Percentiles rank a stretch among this genome's conserved stretches.
These are phyloP conservation scores for Tupiocoris notatus DNA, from an alignment of 2,888 invertebrate species.

Conservation along the genomic window DNA sequence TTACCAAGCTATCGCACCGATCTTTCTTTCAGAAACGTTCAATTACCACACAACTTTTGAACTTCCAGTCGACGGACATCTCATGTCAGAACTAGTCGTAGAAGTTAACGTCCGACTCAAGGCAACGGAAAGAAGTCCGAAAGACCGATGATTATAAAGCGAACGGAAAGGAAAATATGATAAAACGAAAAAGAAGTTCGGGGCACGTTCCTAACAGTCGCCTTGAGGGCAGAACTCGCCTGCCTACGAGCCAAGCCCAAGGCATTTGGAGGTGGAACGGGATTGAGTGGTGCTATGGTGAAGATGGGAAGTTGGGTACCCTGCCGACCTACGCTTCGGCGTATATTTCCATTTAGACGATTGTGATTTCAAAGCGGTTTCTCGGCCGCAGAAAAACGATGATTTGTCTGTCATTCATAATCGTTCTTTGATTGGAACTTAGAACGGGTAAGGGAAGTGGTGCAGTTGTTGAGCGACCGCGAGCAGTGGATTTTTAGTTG, in stretches of 20 bases:
- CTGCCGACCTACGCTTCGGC: not conserved
- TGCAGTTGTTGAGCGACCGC: too few relatives aligned
- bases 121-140: not conserved
- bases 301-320: not conserved
- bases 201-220: not conserved
- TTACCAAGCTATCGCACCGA: not conserved
- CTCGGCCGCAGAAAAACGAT: not conserved
- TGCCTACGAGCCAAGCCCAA: not conserved
- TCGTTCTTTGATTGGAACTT: not conserved
- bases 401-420: not conserved
- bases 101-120: not conserved
- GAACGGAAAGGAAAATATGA: not conserved
- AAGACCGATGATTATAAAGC: not conserved
- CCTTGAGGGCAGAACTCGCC: not conserved
- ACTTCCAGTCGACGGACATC: too few relatives aligned
- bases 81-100: not conserved
- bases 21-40: not conserved
- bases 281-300: not conserved
- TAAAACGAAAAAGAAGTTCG: not conserved
- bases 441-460: not conserved
- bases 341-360: not conserved
- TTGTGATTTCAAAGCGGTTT: not conserved
- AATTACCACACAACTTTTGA: not conserved
- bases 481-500: too few relatives aligned
- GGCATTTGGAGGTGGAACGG: not conserved